These are phyloP conservation scores for Heteromormyrus szaboi DNA, from an alignment of 2,797 vertebrate genomes.

Conservation along the genomic window DNA sequence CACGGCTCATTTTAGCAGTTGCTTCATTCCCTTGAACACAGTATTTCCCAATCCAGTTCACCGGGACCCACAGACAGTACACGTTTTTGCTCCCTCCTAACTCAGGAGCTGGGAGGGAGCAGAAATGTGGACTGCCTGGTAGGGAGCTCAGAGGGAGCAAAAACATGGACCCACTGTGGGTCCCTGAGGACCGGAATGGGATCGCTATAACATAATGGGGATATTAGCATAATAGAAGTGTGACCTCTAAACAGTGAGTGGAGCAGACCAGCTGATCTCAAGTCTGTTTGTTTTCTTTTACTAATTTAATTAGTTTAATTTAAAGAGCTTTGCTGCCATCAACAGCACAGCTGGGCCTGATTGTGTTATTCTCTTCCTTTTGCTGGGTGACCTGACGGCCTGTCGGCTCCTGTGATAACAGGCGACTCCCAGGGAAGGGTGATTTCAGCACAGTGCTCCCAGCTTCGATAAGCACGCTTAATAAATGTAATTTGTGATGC, in stretches of 20 bases:
- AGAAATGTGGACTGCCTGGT: not conserved
- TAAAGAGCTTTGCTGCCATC: not conserved
- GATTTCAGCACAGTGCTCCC: not conserved
- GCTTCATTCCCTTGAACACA: slow-evolving; percentile 61
- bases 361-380: not conserved
- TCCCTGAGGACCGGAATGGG: not conserved
- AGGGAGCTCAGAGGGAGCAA: not conserved
- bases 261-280: not conserved
- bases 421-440: not conserved
- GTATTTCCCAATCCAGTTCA: not conserved
- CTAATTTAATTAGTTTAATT: not conserved
- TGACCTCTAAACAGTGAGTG: not conserved
- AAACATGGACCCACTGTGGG: not conserved
- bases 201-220: not conserved
- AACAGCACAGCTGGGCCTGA: not conserved
- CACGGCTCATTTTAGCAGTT: slow-evolving; percentile 47
- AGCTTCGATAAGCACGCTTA: not conserved
- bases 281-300: not conserved
- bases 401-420: not conserved
- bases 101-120: not conserved
- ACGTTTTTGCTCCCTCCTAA: not conserved
- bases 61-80: not conserved
- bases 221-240: not conserved
- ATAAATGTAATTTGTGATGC: slow-evolving; percentile 4
- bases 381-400: not conserved